Conservation (phyloP, 2,797 vertebrate species). For the Clarias platycephalus region DNA sequence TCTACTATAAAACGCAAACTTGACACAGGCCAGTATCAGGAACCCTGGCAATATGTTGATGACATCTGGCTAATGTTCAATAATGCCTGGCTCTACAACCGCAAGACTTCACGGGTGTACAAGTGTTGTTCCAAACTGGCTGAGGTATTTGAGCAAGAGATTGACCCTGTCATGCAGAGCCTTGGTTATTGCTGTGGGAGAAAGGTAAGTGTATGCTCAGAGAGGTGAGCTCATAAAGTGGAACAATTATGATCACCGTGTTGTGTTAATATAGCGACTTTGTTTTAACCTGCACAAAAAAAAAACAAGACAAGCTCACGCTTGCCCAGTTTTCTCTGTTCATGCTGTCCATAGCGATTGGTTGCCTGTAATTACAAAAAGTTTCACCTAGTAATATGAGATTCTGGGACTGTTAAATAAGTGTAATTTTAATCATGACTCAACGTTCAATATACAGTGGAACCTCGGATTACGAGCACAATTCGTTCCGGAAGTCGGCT, state of each 20-base stretch:
- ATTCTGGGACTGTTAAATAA: not conserved
- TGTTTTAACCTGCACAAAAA: not conserved
- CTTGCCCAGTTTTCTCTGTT: not conserved
- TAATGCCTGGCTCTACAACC: slow-evolving; percentile 90
- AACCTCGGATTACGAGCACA: too few relatives aligned
- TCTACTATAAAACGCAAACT: slow-evolving; percentile 97
- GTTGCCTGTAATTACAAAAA: not conserved
- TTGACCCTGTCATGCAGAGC: slow-evolving; percentile 87
- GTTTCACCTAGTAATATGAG: not conserved
- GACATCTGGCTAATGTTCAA: slow-evolving; percentile 94
- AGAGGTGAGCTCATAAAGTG: not conserved
- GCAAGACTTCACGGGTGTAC: slow-evolving; percentile 88
- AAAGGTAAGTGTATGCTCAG: slow-evolving; percentile 74
- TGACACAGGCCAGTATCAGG: slow-evolving; percentile 96
- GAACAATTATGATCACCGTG: not conserved
- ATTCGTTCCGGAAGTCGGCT: too few relatives aligned
- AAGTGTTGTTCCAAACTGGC: slow-evolving; percentile 90
- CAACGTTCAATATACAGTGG: not conserved
- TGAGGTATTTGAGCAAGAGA: slow-evolving; percentile 89
- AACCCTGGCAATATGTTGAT: slow-evolving; percentile 89
- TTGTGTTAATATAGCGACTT: not conserved
- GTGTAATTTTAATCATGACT: too few relatives aligned
- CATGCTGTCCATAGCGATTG: not conserved
- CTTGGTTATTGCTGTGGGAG: slow-evolving; percentile 89
- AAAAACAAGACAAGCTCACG: not conserved